Evolutionary conservation across 2,888 invertebrate species (phyloP).

Genomic region (Mantis religiosa): DNA sequence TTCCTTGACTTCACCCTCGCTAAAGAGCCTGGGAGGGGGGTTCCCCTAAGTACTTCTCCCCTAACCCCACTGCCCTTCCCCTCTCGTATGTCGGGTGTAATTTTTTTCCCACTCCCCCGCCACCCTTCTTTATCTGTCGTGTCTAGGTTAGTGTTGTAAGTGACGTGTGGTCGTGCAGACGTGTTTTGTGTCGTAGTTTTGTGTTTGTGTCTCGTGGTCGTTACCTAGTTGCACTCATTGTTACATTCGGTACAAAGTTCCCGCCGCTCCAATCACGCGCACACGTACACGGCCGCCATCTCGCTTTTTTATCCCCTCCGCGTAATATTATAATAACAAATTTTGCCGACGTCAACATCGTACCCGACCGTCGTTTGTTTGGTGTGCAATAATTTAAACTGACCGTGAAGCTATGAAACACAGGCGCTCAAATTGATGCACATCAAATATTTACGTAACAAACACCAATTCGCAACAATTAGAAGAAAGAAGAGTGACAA

Average conservation of each 20-base stretch:
- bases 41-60: not conserved
- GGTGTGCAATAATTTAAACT: not conserved
- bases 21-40: not conserved
- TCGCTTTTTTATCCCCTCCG: not conserved
- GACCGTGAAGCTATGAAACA: not conserved
- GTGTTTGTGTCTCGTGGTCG: not conserved
- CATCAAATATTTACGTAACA: not conserved
- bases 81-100: not conserved
- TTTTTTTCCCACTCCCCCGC: not conserved
- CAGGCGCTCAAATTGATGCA: not conserved
- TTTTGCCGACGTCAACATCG: not conserved
- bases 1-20: not conserved
- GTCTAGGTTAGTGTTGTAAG: slow-evolving; percentile 18
- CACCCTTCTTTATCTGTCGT: not conserved
- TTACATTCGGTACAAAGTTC: not conserved
- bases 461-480: not conserved
- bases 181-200: not conserved
- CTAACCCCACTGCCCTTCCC: not conserved
- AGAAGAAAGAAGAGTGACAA: not conserved
- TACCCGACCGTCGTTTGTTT: not conserved
- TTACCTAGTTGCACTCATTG: not conserved
- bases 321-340: not conserved
- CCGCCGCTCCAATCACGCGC: not conserved
- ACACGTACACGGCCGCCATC: not conserved
- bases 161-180: slow-evolving; percentile 17